Evolutionary conservation across 2,888 invertebrate genomes (phyloP).

Genomic region (Philaethria dido): DNA sequence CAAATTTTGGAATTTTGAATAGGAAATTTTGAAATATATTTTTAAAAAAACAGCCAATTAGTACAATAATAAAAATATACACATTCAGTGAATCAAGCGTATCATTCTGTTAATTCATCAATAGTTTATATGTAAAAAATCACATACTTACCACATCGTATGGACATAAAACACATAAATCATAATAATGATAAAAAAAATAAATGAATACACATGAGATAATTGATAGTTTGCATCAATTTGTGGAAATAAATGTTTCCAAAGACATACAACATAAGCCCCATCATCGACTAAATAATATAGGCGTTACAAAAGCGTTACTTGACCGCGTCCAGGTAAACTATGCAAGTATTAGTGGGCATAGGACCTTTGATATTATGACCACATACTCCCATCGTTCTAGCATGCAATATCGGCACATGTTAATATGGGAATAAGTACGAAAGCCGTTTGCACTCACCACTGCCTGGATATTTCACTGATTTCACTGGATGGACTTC

Average conservation of each 20-base stretch:
- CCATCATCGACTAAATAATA: slow-evolving; percentile 37
- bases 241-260: slow-evolving; percentile 24
- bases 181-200: slow-evolving; percentile 28
- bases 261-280: slow-evolving; percentile 36
- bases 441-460: slow-evolving; percentile 58
- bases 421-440: slow-evolving; percentile 35
- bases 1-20: slow-evolving; percentile 7
- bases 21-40: neutral
- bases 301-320: slow-evolving; percentile 58
- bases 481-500: slow-evolving; percentile 96
- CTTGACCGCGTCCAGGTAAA: slow-evolving; percentile 53
- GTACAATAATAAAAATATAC: slow-evolving; percentile 23
- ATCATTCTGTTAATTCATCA: slow-evolving; percentile 30
- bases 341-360: slow-evolving; percentile 62
- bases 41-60: slow-evolving; percentile 38
- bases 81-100: slow-evolving; percentile 26
- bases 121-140: slow-evolving; percentile 8
- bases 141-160: slow-evolving; percentile 33
- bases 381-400: slow-evolving; percentile 81
- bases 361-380: slow-evolving; percentile 78
- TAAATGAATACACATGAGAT: slow-evolving; percentile 26
- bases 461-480: slow-evolving; percentile 91
- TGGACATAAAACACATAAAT: slow-evolving; percentile 24
- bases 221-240: slow-evolving; percentile 5
- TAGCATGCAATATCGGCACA: slow-evolving; percentile 71